Evolutionary conservation across 2,888 invertebrate species (phyloP).

Genomic region (Eupithecia inturbata): DNA sequence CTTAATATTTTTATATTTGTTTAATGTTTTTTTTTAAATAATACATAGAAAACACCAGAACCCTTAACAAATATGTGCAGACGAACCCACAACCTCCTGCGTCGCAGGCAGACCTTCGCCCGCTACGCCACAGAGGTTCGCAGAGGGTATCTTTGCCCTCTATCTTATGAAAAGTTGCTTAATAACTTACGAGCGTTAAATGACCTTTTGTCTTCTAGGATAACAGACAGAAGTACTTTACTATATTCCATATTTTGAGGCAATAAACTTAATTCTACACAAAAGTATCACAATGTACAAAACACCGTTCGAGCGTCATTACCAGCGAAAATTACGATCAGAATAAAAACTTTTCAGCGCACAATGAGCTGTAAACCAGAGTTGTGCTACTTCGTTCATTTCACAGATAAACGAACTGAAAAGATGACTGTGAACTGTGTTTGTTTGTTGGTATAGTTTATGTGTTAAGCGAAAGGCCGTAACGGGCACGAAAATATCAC

Average conservation of each 20-base stretch:
- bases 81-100: too few relatives aligned
- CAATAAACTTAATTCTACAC: background rate
- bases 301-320: constrained; percentile 2
- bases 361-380: constrained; percentile 42
- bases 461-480: background rate
- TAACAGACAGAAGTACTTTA: background rate
- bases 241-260: background rate
- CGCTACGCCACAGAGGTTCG: too few relatives aligned
- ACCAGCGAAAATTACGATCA: constrained; percentile 17
- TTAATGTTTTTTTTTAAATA: too few relatives aligned
- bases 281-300: constrained; percentile 7
- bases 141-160: too few relatives aligned
- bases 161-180: background rate
- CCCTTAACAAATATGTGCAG: too few relatives aligned
- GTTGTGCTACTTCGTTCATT: constrained; percentile 8
- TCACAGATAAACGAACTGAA: constrained; percentile 7
- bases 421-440: background rate
- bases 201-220: background rate
- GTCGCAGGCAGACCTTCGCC: too few relatives aligned
- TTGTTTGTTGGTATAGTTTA: constrained; percentile 1
- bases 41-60: too few relatives aligned
- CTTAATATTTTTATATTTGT: too few relatives aligned
- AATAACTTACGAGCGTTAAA: background rate
- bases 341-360: constrained; percentile 32
- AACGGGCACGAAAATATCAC: background rate